phyloP scores from a whole-genome alignment of 2,797 vertebrate genomes.

The Lepus oiostolus region DNA sequence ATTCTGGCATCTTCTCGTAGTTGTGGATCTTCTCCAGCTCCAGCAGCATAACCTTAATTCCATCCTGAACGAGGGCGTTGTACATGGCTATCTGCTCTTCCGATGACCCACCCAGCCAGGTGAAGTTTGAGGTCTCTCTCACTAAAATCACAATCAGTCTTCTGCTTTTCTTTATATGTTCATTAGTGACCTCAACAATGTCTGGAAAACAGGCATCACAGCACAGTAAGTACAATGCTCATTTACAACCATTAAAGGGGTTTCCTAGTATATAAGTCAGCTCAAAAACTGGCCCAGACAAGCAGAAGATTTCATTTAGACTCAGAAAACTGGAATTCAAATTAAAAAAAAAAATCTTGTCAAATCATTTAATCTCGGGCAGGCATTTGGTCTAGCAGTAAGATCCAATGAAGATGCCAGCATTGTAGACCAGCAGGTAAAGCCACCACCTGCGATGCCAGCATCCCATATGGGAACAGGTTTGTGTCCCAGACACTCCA shows the following conservation, averaged over 20 bases:
- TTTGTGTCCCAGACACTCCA: too few relatives aligned
- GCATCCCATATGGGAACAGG: too few relatives aligned
- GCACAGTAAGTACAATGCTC: neutral
- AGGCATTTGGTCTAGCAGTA: too few relatives aligned
- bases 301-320: neutral
- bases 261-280: neutral
- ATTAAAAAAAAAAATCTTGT: neutral
- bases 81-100: slow-evolving; percentile 94
- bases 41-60: slow-evolving; percentile 92
- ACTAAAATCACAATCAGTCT: slow-evolving; percentile 93
- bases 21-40: slow-evolving; percentile 93
- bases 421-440: too few relatives aligned
- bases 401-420: too few relatives aligned
- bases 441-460: too few relatives aligned
- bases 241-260: neutral
- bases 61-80: slow-evolving; percentile 91
- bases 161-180: slow-evolving; percentile 93
- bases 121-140: slow-evolving; percentile 79
- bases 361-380: neutral
- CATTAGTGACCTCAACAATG: slow-evolving; percentile 89
- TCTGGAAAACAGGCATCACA: slow-evolving; percentile 88
- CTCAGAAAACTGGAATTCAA: neutral
- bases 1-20: slow-evolving; percentile 92
- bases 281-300: neutral
- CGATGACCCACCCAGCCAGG: slow-evolving; percentile 86